A percentile compares a stretch with the other conserved stretches of the same genome.
phyloP scores from a whole-genome alignment of 1,140 invertebrate genomes.

The roundworm (Caenorhabditis elegans) region WBcel235 BX284602.5:5039501-5040000 shows the following conservation, averaged over 20 bases:
- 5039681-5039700: background rate
- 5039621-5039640: background rate
- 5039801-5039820: constrained; percentile 7
- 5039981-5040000: constrained; percentile 16
- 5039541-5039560: background rate
- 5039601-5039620: background rate
- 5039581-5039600: no score
- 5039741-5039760: background rate
- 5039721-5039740: background rate
- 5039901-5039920: constrained; percentile 11
- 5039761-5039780: background rate
- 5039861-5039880: background rate
- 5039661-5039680: background rate
- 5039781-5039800: background rate
- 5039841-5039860: background rate
- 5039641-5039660: constrained; percentile 21
- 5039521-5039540: background rate
- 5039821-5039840: background rate
- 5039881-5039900: background rate
- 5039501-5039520: constrained; percentile 36
- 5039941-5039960: no score
- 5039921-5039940: background rate
- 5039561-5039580: no score
- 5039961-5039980: background rate
- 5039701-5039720: no score